phyloP scores from a whole-genome alignment of 1,140 invertebrate species.

The Stegodyphus dumicola region DNA sequence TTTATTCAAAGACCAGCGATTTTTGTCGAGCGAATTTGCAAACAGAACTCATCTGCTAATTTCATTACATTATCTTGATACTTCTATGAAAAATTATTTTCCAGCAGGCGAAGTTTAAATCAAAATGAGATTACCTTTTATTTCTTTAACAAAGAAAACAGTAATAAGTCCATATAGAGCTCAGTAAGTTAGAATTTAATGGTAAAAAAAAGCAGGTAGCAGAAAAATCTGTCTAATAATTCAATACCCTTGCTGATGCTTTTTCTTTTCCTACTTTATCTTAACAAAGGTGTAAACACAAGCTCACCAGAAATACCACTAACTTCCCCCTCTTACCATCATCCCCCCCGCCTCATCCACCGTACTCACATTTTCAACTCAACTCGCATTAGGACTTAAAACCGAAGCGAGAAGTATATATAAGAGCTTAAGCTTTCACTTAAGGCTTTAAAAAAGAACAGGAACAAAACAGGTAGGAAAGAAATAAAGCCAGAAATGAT shows the following conservation, averaged over 20 bases:
- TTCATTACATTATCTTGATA: no score
- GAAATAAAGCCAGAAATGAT: conserved; percentile 59
- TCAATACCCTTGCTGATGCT: not conserved
- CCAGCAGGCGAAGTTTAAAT: no score
- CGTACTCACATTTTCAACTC: conserved; percentile 41
- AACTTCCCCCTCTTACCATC: not conserved
- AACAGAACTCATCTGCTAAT: no score
- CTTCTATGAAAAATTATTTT: no score
- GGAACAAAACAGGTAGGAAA: conserved; percentile 6
- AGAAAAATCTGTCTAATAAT: not conserved
- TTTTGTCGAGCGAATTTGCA: no score
- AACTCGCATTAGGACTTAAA: conserved; percentile 57
- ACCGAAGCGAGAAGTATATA: conserved; percentile 52
- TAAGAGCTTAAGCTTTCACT: conserved; percentile 60
- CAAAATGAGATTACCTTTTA: no score
- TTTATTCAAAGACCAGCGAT: no score
- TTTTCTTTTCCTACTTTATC: not conserved
- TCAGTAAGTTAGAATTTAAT: no score
- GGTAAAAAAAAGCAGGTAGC: no score
- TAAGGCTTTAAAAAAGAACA: conserved; percentile 42
- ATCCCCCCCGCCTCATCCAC: not conserved
- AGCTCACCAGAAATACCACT: no score
- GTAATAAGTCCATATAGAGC: no score
- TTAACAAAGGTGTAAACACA: not conserved
- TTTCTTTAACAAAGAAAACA: no score